Conservation (phyloP, 2,113 vertebrate genomes). For the Corythaixoides concolor region DNA sequence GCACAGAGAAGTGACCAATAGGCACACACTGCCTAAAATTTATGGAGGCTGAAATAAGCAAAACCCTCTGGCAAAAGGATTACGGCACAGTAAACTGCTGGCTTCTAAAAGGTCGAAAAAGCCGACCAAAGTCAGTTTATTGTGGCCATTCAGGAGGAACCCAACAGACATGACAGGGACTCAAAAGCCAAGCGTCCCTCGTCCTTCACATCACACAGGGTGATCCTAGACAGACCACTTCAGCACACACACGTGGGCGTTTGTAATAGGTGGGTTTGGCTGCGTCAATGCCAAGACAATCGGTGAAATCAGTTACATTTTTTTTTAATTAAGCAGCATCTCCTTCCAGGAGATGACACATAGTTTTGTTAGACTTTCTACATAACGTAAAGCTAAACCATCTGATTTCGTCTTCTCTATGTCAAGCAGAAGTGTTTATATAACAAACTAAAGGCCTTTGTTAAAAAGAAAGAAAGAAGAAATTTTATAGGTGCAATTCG, state of each 20-base stretch:
- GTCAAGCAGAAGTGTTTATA: background rate
- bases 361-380: background rate
- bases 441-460: background rate
- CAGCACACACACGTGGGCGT: fast-evolving
- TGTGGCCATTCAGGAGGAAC: background rate
- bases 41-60: background rate
- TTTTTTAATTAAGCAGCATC: background rate
- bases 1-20: background rate
- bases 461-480: background rate
- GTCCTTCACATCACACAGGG: background rate
- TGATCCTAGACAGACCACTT: background rate
- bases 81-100: background rate
- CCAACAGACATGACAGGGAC: background rate
- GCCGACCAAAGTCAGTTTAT: background rate
- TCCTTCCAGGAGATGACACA: background rate
- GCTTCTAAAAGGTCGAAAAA: background rate
- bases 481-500: background rate
- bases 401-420: background rate
- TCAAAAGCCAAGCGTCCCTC: background rate
- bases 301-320: background rate
- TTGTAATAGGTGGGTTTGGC: background rate
- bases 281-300: background rate
- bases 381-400: background rate
- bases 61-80: background rate
- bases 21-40: background rate